Evolutionary conservation across 2,888 invertebrate genomes (phyloP), one percentile per base, ranked within the genome.

Genomic region (Caenorhabditis becei): DNA sequence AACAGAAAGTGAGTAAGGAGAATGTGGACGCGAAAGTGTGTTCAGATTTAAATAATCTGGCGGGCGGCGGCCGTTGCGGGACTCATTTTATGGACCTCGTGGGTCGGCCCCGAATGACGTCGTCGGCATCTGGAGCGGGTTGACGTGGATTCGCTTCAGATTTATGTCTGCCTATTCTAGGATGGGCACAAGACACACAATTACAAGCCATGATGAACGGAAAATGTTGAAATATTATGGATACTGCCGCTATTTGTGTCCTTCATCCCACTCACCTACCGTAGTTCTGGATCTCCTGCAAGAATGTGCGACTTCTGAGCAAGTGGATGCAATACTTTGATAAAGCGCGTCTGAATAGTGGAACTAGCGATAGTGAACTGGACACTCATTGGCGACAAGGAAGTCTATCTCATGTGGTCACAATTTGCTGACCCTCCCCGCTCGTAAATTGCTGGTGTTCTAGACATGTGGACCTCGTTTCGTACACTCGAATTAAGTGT

Each of bases 31-130:
- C 23, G 35, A 61, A 51, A 62, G 49, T 71, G 54, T 71, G 62
- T 71, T 71, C 53, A 47, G 53, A 54, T 71, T 71, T 71, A 71
- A 71, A 71, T 71, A 63, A 71, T 71, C 71, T 35, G 41, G 20
- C 41, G 18, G 41, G n/a, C n/a, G n/a, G n/a, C n/a, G n/a, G n/a
- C n/a, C 24, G 20, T n/a, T 10, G 56, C 41, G 47, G 47, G 26
- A 35, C 47, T 26, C 59, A 18, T 62, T 72, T 72, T 58, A 65
- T 63, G 72, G 72, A 72, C 56, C 71, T 71, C 71, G 71, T 71
- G 71, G 53, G 59, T 47, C 61, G 28, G 53, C 23, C 47, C 51
- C 18, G 18, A 49, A 56, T 70, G 70, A 70, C 70, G 71, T 71
- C 61, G 61, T 20, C n/a, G 2, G 20, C 70, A 53, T 61, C 53